Base-by-base conservation (phyloP, 2,888 invertebrate genomes). In the Zeuzera pyrina region DNA sequence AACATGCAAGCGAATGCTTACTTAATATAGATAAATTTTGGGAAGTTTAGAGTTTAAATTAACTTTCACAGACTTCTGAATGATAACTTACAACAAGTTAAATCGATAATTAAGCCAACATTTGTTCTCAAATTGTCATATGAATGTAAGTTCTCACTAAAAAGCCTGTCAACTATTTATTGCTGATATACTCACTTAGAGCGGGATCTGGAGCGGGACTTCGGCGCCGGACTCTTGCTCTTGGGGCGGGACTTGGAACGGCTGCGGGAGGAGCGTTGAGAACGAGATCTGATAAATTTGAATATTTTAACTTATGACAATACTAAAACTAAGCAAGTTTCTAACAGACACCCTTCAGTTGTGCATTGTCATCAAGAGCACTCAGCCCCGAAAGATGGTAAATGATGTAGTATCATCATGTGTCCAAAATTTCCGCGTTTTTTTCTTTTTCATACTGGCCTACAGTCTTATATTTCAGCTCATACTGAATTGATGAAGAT, bases 191-290 rank as follows among this genome's bases (percentile, higher is more conserved):
- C 89, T 88, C 68, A 91, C 91, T 90, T 90, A 47, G 92, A 92
- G 40, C 90, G 88, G 21, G 92, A 91, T 35, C 91, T 84, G 23
- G 91, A 92, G 36, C 90, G 88, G 19, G 93, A 93, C 64, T 93
- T 93, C 33, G 88, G 87, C 11, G 87, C 91, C 26, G 91, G 90
- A 30, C 91, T 92, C 84, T 92, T 92, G 62, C 87, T 89, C 78
- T 89, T 90, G 30, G 87, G 87, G 27, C 85, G 85, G 41, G 87
- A 87, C 58, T 88, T 88, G 47, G 88, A 88, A 21, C 87, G 85
- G 35, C 72, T 73, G 41, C 63, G 66, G 1, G 66, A 67, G 25
- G 86, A 84, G 42, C 85, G 85, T 42, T 78, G 47, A 68, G 70
- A 11, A 70, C 54, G 43, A 12, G 25, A 25, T 13, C 25, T 25